Evolutionary conservation across 2,888 invertebrate species (phyloP).

Genomic region (Drosophila quinaria): DNA sequence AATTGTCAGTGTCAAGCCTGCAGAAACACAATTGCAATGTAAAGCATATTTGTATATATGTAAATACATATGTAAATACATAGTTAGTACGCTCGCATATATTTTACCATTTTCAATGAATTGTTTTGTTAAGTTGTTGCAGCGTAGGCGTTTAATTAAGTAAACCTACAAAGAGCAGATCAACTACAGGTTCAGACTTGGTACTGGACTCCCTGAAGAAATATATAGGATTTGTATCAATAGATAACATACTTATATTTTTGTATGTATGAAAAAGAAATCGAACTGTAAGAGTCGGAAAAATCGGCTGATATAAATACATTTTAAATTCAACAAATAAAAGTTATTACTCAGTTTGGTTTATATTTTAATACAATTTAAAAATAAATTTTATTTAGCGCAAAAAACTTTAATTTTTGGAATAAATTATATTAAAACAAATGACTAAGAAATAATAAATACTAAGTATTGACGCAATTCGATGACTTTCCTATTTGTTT

Average conservation of each 20-base stretch:
- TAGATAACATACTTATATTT: too few species aligned
- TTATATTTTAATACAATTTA: too few species aligned
- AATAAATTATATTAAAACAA: too few species aligned
- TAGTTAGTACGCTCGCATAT: slow-evolving; percentile 4
- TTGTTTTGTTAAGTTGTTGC: slow-evolving; percentile 27
- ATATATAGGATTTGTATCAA: not conserved
- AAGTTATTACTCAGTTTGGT: too few species aligned
- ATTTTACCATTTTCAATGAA: slow-evolving; percentile 30
- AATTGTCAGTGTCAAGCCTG: slow-evolving; percentile 73
- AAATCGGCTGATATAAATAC: too few species aligned
- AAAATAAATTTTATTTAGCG: too few species aligned
- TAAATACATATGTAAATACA: slow-evolving; percentile 3
- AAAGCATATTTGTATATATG: slow-evolving; percentile 16
- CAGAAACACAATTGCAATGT: slow-evolving; percentile 43
- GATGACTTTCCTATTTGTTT: not conserved
- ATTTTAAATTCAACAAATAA: too few species aligned
- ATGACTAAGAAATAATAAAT: too few species aligned
- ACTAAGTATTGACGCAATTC: too few species aligned
- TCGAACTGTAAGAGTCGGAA: too few species aligned
- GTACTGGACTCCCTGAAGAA: not conserved
- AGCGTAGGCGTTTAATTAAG: slow-evolving; percentile 55
- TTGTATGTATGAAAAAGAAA: too few species aligned
- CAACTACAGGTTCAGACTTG: not conserved
- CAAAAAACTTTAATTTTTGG: too few species aligned
- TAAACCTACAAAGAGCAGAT: not conserved